Evolutionary conservation across 2,888 invertebrate genomes (phyloP).

Genomic region (Allygus modestus): DNA sequence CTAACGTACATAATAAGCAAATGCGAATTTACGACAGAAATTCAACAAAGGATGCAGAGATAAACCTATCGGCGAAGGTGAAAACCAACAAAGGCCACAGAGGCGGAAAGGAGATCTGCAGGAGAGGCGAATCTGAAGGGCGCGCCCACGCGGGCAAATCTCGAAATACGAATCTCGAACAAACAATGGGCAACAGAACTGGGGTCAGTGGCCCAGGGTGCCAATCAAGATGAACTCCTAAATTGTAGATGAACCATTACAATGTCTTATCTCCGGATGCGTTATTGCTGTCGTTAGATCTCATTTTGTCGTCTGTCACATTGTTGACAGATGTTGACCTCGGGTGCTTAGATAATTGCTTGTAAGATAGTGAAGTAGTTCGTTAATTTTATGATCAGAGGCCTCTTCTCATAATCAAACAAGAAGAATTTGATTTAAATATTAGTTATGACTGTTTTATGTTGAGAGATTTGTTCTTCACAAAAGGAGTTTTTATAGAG

Average conservation of each 20-base stretch:
- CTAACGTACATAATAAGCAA: too few species aligned
- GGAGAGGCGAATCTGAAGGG: neutral
- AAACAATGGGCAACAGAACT: slow-evolving; percentile 24
- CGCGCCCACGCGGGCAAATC: slow-evolving; percentile 30
- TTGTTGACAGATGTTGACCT: slow-evolving; percentile 19
- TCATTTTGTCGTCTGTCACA: slow-evolving; percentile 21
- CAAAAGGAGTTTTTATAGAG: too few species aligned
- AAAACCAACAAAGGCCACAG: slow-evolving; percentile 3
- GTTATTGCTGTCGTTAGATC: slow-evolving; percentile 6
- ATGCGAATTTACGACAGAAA: too few species aligned
- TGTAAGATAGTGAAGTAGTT: neutral
- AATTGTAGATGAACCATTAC: slow-evolving; percentile 21
- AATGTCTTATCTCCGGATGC: slow-evolving; percentile 19
- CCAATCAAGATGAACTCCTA: slow-evolving; percentile 30
- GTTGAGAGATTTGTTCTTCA: too few species aligned
- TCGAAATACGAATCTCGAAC: slow-evolving; percentile 14
- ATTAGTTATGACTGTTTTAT: too few species aligned
- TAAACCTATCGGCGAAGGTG: neutral
- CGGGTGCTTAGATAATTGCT: neutral
- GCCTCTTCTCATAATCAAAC: neutral
- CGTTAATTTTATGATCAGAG: neutral
- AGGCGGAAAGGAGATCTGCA: neutral
- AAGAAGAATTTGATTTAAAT: too few species aligned
- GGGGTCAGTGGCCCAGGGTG: slow-evolving; percentile 21
- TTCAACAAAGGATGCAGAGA: neutral